phyloP scores from a whole-genome alignment of 2,888 invertebrate species.

The Nowickia ferox region DNA sequence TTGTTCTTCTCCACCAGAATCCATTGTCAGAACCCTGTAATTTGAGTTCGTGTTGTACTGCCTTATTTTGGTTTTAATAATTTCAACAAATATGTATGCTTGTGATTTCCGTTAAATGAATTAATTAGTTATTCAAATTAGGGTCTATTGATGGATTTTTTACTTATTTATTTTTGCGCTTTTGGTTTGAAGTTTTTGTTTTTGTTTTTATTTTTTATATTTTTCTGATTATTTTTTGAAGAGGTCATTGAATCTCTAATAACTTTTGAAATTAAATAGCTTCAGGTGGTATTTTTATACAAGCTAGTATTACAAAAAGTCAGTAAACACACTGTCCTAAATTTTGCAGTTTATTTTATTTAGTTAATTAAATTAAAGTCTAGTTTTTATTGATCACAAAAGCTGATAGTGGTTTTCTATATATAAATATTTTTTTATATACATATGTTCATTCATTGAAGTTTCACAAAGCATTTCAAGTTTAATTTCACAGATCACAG shows the following conservation, averaged over 20 bases:
- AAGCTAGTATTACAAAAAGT: too few relatives aligned
- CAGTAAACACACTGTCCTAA: too few relatives aligned
- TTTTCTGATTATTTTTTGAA: neutral
- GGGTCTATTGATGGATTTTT: slow-evolving; percentile 9
- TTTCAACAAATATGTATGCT: slow-evolving; percentile 6
- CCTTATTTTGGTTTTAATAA: neutral
- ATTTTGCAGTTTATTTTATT: too few relatives aligned
- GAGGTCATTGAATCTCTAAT: slow-evolving; percentile 24
- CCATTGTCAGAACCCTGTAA: neutral
- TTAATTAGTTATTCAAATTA: slow-evolving; percentile 41
- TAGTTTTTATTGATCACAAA: neutral
- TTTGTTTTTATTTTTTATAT: neutral
- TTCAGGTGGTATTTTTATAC: neutral
- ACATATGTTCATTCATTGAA: too few relatives aligned
- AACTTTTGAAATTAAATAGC: neutral
- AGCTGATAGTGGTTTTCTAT: neutral
- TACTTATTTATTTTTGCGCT: slow-evolving; percentile 2
- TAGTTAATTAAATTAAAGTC: neutral
- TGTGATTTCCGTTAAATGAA: slow-evolving; percentile 25
- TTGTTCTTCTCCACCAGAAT: too few relatives aligned
- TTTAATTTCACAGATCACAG: too few relatives aligned
- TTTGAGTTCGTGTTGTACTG: neutral
- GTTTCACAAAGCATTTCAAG: too few relatives aligned
- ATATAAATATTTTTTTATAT: too few relatives aligned
- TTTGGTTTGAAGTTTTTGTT: neutral